A percentile compares a stretch with the other conserved stretches of the same genome.
Conservation (phyloP, 53 echinoderm and acorn worm species). For the Echinometra lucunter region DNA sequence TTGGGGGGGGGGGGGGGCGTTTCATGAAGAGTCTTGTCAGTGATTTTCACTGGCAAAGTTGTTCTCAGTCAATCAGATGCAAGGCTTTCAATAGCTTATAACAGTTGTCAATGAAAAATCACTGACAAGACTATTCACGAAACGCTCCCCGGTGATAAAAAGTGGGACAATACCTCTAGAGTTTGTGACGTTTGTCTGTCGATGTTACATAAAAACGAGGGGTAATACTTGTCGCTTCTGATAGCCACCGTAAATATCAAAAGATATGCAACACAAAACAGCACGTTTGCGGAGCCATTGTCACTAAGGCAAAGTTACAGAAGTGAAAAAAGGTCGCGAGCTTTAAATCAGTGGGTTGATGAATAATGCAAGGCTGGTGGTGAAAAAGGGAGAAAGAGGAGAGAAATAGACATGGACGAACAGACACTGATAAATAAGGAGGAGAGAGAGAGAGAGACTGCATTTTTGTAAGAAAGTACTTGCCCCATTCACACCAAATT, state of each 20-base stretch:
- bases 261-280: not conserved
- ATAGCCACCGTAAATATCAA: not conserved
- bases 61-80: too few species aligned
- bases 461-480: too few species aligned
- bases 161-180: not conserved
- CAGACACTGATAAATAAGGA: not conserved
- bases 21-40: too few species aligned
- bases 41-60: too few species aligned
- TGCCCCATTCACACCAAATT: too few species aligned
- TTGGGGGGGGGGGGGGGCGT: too few species aligned
- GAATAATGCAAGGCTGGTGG: not conserved
- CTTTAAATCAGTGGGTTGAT: not conserved
- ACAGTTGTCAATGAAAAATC: too few species aligned
- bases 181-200: not conserved
- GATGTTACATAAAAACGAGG: not conserved
- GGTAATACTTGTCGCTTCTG: not conserved
- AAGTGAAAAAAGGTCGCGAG: not conserved
- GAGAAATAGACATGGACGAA: too few species aligned
- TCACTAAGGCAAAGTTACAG: not conserved
- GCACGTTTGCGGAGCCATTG: not conserved
- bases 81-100: too few species aligned
- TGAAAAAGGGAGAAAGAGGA: not conserved
- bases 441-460: conserved; percentile 25
- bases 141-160: not conserved
- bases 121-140: too few species aligned